Conservation (phyloP, 2,797 vertebrate genomes). For the Ctenochaetus hawaiiensis region DNA sequence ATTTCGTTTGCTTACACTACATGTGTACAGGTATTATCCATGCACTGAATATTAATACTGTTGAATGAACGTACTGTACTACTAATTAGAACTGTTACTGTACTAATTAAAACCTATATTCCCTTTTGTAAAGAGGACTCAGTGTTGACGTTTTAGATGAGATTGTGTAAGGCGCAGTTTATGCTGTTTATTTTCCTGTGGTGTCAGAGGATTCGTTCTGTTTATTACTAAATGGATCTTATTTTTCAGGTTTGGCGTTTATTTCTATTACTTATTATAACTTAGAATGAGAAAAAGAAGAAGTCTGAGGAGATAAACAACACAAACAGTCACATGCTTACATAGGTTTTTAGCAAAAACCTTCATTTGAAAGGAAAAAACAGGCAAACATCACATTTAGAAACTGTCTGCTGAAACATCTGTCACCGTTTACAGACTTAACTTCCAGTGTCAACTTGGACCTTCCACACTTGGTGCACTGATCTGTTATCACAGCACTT, state of each 20-base stretch:
- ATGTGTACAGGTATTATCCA: constrained; percentile 50
- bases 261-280: background rate
- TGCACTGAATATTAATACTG: constrained; percentile 63
- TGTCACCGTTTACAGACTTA: too few relatives aligned
- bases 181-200: constrained; percentile 20
- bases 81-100: constrained; percentile 51
- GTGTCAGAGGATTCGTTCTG: constrained; percentile 6
- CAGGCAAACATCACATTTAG: background rate
- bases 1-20: constrained; percentile 44
- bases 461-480: too few relatives aligned
- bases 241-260: background rate
- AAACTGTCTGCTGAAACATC: too few relatives aligned
- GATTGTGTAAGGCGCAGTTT: constrained; percentile 1
- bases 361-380: background rate
- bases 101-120: constrained; percentile 53
- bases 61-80: constrained; percentile 53
- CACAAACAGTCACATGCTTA: background rate
- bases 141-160: constrained; percentile 47
- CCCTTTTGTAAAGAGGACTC: constrained; percentile 43
- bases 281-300: too few relatives aligned
- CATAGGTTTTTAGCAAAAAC: background rate
- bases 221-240: constrained; percentile 1
- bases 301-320: too few relatives aligned
- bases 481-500: too few relatives aligned
- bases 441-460: too few relatives aligned